Evolutionary conservation across 1,140 invertebrate species (phyloP).

Genomic region (Littorina saxatilis): DNA sequence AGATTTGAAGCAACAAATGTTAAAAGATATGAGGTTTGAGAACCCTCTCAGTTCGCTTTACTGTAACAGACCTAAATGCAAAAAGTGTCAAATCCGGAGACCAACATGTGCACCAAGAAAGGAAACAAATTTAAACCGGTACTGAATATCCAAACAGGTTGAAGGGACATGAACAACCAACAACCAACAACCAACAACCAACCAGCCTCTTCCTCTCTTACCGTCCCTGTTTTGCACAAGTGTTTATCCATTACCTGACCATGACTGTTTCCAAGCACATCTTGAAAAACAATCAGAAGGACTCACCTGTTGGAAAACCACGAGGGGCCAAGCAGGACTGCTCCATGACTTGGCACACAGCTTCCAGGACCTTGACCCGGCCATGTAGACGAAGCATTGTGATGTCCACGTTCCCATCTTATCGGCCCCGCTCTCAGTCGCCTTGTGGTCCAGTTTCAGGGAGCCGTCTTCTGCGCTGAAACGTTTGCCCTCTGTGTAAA

Average conservation of each 20-base stretch:
- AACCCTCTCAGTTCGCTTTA: too few relatives aligned
- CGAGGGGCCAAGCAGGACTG: background rate
- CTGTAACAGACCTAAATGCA: too few relatives aligned
- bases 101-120: too few relatives aligned
- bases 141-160: too few relatives aligned
- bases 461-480: background rate
- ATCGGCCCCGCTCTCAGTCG: background rate
- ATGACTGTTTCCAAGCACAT: background rate
- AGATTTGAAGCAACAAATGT: too few relatives aligned
- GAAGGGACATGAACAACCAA: too few relatives aligned
- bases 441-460: background rate
- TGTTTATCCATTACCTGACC: background rate
- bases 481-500: slow-evolving; percentile 9
- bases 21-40: too few relatives aligned
- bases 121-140: too few relatives aligned
- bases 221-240: background rate
- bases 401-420: slow-evolving; percentile 26
- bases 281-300: background rate
- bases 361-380: background rate
- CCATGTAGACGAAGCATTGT: slow-evolving; percentile 9
- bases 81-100: too few relatives aligned
- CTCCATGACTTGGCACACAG: slow-evolving; percentile 26
- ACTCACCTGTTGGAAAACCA: slow-evolving; percentile 32
- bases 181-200: background rate
- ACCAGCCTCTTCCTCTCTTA: background rate